Base-by-base conservation (phyloP, 2,888 invertebrate genomes). In the Dicyrtomina minuta region DNA sequence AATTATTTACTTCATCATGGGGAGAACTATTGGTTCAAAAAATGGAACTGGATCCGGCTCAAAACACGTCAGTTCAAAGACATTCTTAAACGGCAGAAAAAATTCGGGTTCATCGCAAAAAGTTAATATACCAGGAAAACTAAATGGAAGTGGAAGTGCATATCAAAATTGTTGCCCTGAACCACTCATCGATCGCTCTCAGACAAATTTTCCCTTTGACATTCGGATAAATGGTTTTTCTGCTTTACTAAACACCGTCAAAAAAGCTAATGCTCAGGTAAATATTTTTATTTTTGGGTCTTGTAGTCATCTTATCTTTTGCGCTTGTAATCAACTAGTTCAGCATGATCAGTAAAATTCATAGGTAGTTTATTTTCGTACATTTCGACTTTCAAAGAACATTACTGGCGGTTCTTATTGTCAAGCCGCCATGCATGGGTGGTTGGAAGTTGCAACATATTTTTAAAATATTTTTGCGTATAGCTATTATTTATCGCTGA, bases 141-240 rank as follows among this genome's bases (percentile, higher is more conserved):
- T 17, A 15, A 51, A 64, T 13, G 20, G 2, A n/a, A 26, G 17
- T 17, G 39, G 20, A 6, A 26, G 26, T 24, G n/a, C 24, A 17
- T 27, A 6, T 26, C 24, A 22, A 53, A 22, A 33, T 43, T 39
- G 46, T 20, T 27, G 46, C 33, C 3, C 51, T 5, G 46, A 46
- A 46, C 3, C 17, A 17, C 17, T 46, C 51, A 51, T 64, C 2
- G 77, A 77, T 60, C 60, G 68, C 55, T 76, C 77, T 20, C 72
- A 73, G 53, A 46, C 44, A 0, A 75, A 75, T 62, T 73, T 76
- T 68, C 74, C 75, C 6, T 75, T 72, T 58, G 75, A 77, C 55
- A 70, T 76, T 20, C 68, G 75, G 15, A 70, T 77, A 15, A 66
- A 72, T 43, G 74, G 76, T 65, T 71, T 72, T 67, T 66, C 76